Evolutionary conservation across 2,113 vertebrate genomes (phyloP), one percentile per base, ranked within the genome.

Genomic region (Lepidothrix coronata): DNA sequence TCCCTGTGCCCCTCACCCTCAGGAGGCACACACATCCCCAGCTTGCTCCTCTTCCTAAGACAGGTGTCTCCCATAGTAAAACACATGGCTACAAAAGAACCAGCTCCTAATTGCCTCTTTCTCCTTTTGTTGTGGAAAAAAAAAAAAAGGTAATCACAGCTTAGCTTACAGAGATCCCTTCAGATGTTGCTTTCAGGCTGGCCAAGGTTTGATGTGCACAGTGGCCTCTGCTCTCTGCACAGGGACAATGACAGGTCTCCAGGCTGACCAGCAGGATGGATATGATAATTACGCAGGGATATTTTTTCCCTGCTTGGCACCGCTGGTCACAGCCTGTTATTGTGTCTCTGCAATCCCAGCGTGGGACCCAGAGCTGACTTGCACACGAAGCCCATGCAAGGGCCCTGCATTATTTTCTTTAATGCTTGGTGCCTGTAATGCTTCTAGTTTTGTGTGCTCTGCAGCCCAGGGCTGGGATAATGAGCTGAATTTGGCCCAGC

Each of bases 241-340:
- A 93, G 91, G 92, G 84, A 95, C 97, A 96, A 98, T 98, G 96
- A 97, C 91, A 96, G 95, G 91, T 97, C 97, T 98, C 65, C 79
- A 49, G 77, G 88, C 92, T 89, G 95, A n/a, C 79, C 70, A 46
- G 96, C 92, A 96, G 83, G 91, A 87, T 84, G 91, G 93, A 91
- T 95, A 91, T 73, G 76, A 95, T 97, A 96, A 98, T 98, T 98
- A 98, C 37, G 78, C 78, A 62, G 85, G 95, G 93, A 79, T 97
- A 93, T 96, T 97, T 96, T 96, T 96, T 98, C 83, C 48, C 88
- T 94, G 94, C 95, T 95, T 24, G 5, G 93, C 58, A 44, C 71
- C 70, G 85, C 30, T 91, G 74, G 80, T 94, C 93, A 62, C 89
- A 87, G 76, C 30, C 89, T 93, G 73, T 95, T 89, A 91, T 81